Evolutionary conservation across 2,888 invertebrate genomes (phyloP).

Genomic region (Euclidia mi): DNA sequence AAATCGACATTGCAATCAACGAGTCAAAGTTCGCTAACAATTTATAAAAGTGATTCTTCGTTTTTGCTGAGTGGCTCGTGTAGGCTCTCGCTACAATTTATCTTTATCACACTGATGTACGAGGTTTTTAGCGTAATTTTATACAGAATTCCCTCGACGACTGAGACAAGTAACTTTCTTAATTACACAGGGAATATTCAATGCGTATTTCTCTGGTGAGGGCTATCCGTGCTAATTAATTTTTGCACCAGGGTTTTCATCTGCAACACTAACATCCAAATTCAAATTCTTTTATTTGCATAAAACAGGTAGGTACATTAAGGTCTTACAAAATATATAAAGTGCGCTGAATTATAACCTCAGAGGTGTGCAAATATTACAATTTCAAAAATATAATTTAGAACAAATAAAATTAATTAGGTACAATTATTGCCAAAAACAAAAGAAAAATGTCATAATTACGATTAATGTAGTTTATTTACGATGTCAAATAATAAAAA

Average conservation of each 20-base stretch:
- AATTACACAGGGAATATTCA: conserved; percentile 58
- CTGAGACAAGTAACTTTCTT: conserved; percentile 37
- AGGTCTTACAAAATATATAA: too few species aligned
- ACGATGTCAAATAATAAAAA: too few species aligned
- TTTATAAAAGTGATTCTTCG: conserved; percentile 36
- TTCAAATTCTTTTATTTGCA: too few species aligned
- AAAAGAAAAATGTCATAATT: too few species aligned
- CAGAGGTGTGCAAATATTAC: too few species aligned
- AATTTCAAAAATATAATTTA: too few species aligned
- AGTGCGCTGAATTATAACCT: too few species aligned
- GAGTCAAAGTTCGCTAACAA: conserved; percentile 25
- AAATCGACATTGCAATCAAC: conserved; percentile 19
- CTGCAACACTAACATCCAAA: neutral
- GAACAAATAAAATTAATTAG: too few species aligned
- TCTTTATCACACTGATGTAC: conserved; percentile 39
- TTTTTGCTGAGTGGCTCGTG: conserved; percentile 35
- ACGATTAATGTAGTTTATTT: too few species aligned
- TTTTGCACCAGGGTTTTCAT: conserved; percentile 9
- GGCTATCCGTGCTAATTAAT: conserved; percentile 23
- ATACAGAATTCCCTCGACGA: conserved; percentile 31
- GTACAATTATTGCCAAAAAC: too few species aligned
- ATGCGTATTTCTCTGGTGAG: conserved; percentile 23
- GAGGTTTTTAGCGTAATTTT: conserved; percentile 45
- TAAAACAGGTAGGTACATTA: too few species aligned
- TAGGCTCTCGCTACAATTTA: conserved; percentile 37